phyloP scores from a whole-genome alignment of 2,113 vertebrate genomes.

The Myodes glareolus region DNA sequence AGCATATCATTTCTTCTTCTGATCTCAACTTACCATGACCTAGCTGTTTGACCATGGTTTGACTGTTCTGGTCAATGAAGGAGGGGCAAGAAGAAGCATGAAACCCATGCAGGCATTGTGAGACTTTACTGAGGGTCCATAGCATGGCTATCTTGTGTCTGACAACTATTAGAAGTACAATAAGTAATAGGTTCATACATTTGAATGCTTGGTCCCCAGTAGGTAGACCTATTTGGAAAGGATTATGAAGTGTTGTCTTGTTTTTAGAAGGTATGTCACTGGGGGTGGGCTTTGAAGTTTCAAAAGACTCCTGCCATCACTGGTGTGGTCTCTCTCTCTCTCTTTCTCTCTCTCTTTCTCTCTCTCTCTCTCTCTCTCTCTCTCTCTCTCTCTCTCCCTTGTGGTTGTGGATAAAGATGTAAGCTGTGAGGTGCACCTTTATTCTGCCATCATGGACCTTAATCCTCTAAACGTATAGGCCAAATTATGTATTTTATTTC shows the following conservation, averaged over 20 bases:
- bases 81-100: not conserved
- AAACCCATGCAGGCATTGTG: not conserved
- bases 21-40: not conserved
- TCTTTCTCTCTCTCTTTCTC: too few relatives aligned
- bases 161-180: not conserved
- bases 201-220: not conserved
- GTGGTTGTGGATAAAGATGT: not conserved
- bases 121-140: not conserved
- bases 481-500: not conserved
- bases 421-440: not conserved
- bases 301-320: not conserved
- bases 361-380: too few relatives aligned
- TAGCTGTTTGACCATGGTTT: not conserved
- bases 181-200: not conserved
- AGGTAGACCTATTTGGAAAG: not conserved
- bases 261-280: not conserved
- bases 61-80: not conserved
- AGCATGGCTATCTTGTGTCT: not conserved
- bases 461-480: not conserved
- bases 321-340: not conserved
- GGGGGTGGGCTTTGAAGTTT: not conserved
- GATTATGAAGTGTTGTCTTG: not conserved
- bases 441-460: not conserved
- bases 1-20: not conserved
- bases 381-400: not conserved